Evolutionary conservation across 2,797 vertebrate genomes (phyloP), one percentile per base, ranked within the genome.

Genomic region (Hafferia zeledoni): DNA sequence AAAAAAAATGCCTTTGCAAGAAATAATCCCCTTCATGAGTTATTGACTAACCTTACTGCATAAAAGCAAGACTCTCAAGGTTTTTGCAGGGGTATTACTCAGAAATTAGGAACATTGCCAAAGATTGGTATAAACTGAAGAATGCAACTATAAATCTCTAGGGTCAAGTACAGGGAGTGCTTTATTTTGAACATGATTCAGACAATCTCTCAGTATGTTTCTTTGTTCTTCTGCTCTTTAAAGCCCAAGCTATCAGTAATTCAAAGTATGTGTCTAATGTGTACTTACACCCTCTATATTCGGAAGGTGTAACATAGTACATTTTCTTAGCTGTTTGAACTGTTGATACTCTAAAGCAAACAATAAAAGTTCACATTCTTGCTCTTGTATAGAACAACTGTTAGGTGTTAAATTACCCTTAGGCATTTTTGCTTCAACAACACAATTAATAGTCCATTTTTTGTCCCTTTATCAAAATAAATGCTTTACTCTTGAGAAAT

Each of bases 181-280:
- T 92, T 82, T 93, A 71, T 96, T 97, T 88, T 93, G 59, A 94
- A 67, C 50, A 72, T 25, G 65, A 87, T 88, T 84, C 72, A 84
- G 70, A 83, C 11, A 23, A 8, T 71, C 53, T 92, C 57, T 95
- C 49, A 77, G 41, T 35, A 22, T 52, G 33, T 74, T 91, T 83
- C 78, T 93, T 91, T 81, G 82, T 93, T 94, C 81, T 96, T 90
- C 15, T 57, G 35, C 53, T 64, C 52, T 64, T 74, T 91, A 89
- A 88, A 92, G 18, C 20, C 25, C 24, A 46, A 92, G 55, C 25
- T 87, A 69, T 78, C 77, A 93, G 80, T 75, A 95, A 93, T 87
- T 93, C 80, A 61, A 95, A 97, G 49, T 92, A 87, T 76, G 63
- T 55, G 57, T 35, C 82, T 92, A 55, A 76, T 84, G 75, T 92